phyloP scores from a whole-genome alignment of 1,140 invertebrate species.

The Lasioglossum albipes region DNA sequence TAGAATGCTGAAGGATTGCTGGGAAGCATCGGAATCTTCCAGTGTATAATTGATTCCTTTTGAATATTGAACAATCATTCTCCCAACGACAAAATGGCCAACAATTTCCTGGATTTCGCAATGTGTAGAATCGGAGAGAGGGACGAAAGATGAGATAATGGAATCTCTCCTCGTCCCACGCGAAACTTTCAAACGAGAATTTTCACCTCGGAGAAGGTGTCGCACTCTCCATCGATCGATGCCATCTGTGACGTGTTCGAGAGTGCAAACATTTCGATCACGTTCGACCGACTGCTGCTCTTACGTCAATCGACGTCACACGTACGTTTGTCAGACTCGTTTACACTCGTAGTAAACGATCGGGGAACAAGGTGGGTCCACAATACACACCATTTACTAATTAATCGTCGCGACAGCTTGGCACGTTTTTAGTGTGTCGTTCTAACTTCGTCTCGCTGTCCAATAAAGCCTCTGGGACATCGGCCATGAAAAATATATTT shows the following conservation, averaged over 20 bases:
- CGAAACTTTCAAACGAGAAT: background rate
- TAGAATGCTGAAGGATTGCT: too few relatives aligned
- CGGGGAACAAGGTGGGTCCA: background rate
- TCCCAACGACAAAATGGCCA: too few relatives aligned
- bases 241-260: background rate
- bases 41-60: too few relatives aligned
- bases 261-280: constrained; percentile 11
- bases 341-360: background rate
- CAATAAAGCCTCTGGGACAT: too few relatives aligned
- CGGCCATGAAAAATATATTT: too few relatives aligned
- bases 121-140: too few relatives aligned
- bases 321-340: background rate
- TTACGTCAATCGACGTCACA: constrained; percentile 50
- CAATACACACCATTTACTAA: too few relatives aligned
- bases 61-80: too few relatives aligned
- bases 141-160: background rate
- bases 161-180: background rate
- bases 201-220: background rate
- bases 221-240: background rate
- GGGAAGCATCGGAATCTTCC: background rate
- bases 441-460: too few relatives aligned
- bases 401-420: too few relatives aligned
- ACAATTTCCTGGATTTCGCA: too few relatives aligned
- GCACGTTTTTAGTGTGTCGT: too few relatives aligned
- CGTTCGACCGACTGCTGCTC: constrained; percentile 26